Evolutionary conservation across 2,888 invertebrate species (phyloP), one percentile per base, ranked within the genome.

Genomic region (Troides helena): DNA sequence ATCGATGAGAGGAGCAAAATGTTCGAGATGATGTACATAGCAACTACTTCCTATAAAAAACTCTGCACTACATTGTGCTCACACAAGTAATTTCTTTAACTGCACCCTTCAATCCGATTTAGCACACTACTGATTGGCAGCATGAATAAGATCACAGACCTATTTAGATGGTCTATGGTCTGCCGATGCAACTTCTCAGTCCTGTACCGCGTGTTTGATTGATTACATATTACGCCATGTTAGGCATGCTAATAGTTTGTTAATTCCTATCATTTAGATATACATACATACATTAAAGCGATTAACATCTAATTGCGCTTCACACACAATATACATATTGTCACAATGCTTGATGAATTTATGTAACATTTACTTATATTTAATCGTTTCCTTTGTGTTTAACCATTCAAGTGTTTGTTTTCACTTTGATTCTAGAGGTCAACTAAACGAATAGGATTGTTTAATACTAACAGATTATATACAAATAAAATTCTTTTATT

Each of bases 191-290:
- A 53, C n/a, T 53, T n/a, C n/a, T 53, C 53, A 7, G 8, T 23
- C 21, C 12, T 57, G 17, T 23, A 58, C 8, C 25, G 53, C 39
- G 53, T 14, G 53, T 63, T 46, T 63, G 67, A 67, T 70, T 67
- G 61, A 60, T 70, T 46, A 57, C 50, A 57, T 17, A 69, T 70
- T 67, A 70, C 64, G 67, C 70, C 30, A 67, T 56, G 60, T 39
- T 65, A 46, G 61, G 43, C 67, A 64, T 67, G 65, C 61, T 62
- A 67, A 71, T 71, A 68, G 70, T 61, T 71, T 71, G 70, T 67
- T 67, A 71, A 71, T 68, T 71, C 46, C 57, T 18, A 43, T 12
- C 70, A 60, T 63, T 67, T 67, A 63, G 58, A 58, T 64, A 68
- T 58, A 53, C 18, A 53, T 53, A 53, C 59, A 68, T 58, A 62